phyloP scores from a whole-genome alignment of 2,888 invertebrate species.

The Cryptocephalus moraei region DNA sequence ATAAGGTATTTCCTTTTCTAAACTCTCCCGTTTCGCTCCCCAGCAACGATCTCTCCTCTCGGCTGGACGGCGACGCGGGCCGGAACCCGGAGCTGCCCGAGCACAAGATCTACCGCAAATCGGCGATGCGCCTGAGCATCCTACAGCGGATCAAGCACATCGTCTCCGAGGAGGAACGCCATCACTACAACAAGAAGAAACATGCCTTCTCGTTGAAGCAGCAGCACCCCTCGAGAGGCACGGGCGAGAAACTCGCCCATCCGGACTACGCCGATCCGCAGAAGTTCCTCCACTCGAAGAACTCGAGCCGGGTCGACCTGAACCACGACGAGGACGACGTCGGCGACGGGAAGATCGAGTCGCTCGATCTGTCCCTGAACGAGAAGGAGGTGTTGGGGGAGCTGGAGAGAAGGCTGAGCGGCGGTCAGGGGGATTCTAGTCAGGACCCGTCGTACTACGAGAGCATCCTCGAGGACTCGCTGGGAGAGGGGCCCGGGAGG shows the following conservation, averaged over 20 bases:
- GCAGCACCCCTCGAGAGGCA: constrained; percentile 69
- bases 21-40: no score
- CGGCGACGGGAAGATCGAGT: constrained; percentile 22
- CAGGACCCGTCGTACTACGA: constrained; percentile 30
- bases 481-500: constrained; percentile 26
- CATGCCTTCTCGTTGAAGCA: constrained; percentile 50
- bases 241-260: constrained; percentile 81
- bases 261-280: constrained; percentile 79
- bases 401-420: constrained; percentile 24
- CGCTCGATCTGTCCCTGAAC: constrained; percentile 31
- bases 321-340: constrained; percentile 16
- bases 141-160: constrained; percentile 45
- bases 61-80: constrained; percentile 31
- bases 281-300: constrained; percentile 41
- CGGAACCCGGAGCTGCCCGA: constrained; percentile 54
- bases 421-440: not conserved
- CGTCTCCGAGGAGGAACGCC: constrained; percentile 32
- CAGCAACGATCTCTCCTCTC: constrained; percentile 35
- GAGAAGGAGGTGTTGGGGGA: constrained; percentile 35
- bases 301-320: constrained; percentile 18
- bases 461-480: constrained; percentile 30
- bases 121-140: constrained; percentile 49
- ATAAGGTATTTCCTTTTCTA: no score
- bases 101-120: constrained; percentile 67
- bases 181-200: constrained; percentile 21